These are phyloP conservation scores for Aythya baeri DNA, from an alignment of 2,113 vertebrate species.

Conservation along the genomic window DNA sequence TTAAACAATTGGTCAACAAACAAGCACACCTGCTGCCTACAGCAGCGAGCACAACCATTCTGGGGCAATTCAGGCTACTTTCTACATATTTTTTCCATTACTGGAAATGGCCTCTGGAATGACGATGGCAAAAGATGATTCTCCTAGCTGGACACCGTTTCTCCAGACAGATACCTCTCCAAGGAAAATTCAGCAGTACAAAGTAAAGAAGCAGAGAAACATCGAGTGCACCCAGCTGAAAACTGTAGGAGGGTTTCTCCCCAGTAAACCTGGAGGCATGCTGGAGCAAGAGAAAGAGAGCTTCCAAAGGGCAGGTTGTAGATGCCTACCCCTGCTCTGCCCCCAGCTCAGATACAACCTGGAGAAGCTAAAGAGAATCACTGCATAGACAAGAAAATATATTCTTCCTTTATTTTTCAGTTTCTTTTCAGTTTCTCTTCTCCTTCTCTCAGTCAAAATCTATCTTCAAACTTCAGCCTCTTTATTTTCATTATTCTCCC, in stretches of 20 bases:
- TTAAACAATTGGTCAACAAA: neutral
- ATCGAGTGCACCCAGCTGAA: neutral
- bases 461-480: neutral
- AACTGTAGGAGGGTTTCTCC: neutral
- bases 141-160: neutral
- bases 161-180: neutral
- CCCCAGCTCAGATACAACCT: neutral
- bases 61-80: neutral
- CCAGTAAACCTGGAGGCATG: fast-evolving
- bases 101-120: neutral
- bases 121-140: neutral
- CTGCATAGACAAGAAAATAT: neutral
- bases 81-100: neutral
- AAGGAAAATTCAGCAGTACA: neutral
- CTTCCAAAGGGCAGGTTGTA: neutral
- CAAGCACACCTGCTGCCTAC: conserved; percentile 41
- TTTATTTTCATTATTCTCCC: neutral
- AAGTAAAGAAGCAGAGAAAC: neutral
- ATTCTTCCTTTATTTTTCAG: neutral
- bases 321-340: neutral
- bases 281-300: neutral
- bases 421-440: neutral
- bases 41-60: neutral
- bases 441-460: neutral
- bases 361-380: neutral